Evolutionary conservation across 2,113 vertebrate species (phyloP).

Genomic region (Verasper variegatus): DNA sequence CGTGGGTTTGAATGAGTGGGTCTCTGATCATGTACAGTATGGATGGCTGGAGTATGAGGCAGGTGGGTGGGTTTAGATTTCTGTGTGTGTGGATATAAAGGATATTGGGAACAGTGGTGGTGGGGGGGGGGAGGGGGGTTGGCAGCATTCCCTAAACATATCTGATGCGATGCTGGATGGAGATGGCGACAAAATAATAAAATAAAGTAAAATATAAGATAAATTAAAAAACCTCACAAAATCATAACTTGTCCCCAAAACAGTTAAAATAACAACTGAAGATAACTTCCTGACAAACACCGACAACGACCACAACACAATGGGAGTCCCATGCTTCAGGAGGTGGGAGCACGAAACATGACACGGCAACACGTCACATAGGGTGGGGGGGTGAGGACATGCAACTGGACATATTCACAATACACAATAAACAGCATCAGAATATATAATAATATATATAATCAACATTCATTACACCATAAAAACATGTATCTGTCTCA

Average conservation of each 20-base stretch:
- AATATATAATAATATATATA: not conserved
- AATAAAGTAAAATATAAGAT: slow-evolving; percentile 1
- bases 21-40: slow-evolving; percentile 58
- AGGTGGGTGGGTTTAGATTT: slow-evolving; percentile 25
- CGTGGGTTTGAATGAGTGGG: slow-evolving; percentile 53
- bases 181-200: slow-evolving; percentile 50
- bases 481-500: not conserved
- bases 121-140: slow-evolving; percentile 15
- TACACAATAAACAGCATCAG: slow-evolving; percentile 17
- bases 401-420: slow-evolving; percentile 61
- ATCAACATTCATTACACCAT: not conserved
- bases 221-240: slow-evolving; percentile 36
- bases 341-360: slow-evolving; percentile 56
- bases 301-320: slow-evolving; percentile 28
- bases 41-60: slow-evolving; percentile 50
- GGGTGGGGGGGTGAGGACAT: slow-evolving; percentile 71
- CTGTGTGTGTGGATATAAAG: slow-evolving; percentile 26
- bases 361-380: slow-evolving; percentile 63
- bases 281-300: slow-evolving; percentile 57
- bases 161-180: slow-evolving; percentile 62
- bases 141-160: slow-evolving; percentile 70
- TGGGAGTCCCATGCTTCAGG: slow-evolving; percentile 72
- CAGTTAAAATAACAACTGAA: slow-evolving; percentile 28
- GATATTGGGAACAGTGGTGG: slow-evolving; percentile 13
- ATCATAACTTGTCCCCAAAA: slow-evolving; percentile 37